These are phyloP conservation scores for Quadroppia sp. DNA, from an alignment of 2,888 invertebrate genomes.

Conservation along the genomic window DNA sequence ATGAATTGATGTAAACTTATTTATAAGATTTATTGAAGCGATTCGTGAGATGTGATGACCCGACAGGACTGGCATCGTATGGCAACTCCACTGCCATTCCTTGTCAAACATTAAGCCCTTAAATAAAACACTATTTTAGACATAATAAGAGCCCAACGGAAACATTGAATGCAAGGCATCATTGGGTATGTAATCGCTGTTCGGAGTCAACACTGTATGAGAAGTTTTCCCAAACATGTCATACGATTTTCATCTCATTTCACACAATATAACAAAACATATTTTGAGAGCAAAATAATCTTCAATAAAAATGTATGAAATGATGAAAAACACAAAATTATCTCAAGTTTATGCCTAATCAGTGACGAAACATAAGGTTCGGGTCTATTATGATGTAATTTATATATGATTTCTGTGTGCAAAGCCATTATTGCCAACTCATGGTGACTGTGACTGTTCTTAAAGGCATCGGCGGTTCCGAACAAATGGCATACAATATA, in stretches of 20 bases:
- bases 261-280: too few relatives aligned
- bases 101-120: not conserved
- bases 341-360: too few relatives aligned
- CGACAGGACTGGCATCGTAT: not conserved
- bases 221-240: too few relatives aligned
- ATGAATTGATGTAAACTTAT: not conserved
- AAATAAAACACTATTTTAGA: not conserved
- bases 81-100: not conserved
- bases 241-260: too few relatives aligned
- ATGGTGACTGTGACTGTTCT: not conserved
- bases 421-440: not conserved
- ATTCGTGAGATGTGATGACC: conserved; percentile 14
- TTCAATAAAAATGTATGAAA: too few relatives aligned
- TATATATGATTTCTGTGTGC: not conserved
- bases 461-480: not conserved
- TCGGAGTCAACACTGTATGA: too few relatives aligned
- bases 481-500: not conserved
- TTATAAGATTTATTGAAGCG: conserved; percentile 16
- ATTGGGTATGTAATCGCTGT: not conserved
- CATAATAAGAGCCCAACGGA: conserved; percentile 6
- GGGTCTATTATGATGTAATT: not conserved
- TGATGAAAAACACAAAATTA: too few relatives aligned
- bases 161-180: conserved; percentile 21
- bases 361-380: not conserved
- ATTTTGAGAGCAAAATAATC: too few relatives aligned